Evolutionary conservation across 2,888 invertebrate species (phyloP), one percentile per base, ranked within the genome.

Genomic region (Drosophila mercatorum): DNA sequence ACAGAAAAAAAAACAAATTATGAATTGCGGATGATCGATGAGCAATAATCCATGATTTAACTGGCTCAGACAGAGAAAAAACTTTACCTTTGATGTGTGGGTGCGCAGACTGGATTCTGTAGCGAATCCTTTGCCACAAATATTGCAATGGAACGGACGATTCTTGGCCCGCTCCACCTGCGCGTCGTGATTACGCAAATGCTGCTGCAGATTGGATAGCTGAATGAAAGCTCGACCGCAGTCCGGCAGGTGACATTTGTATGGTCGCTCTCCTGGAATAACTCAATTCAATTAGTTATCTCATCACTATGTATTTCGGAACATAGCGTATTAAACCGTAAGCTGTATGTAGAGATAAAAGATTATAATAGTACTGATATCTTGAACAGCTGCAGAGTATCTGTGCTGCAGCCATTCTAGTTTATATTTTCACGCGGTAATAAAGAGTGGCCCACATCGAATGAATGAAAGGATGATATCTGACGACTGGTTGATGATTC

Each of bases 141-240:
- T 98, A 92, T 97, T 97, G 93, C 98, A 98, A 92, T 98, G 98
- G 93, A 98, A 98, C 61, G 98, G 98, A 75, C 98, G 95, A 94
- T 98, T 98, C 93, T 98, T 98, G 91, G 98, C 97, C 83, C 98
- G 95, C 91, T 98, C 98, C 80, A 98, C 97, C 93, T 98, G 98
- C 68, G 98, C 98, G 92, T 98, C 98, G 93, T 98, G 98, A 94
- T 98, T 98, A 81, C 98, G 94, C 78, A 98, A 95, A 93, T 98
- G 98, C 92, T 98, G 98, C 92, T 98, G 98, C 12, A 98, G 95
- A 93, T 98, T 98, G 67, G 98, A 98, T 87, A 98, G 95, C 94
- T 98, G 98, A 92, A 98, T 98, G 94, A 98, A 98, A 79, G 98
- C 98, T 88, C 98, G 95, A 61, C 98, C 98, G 93, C 98, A 98